A percentile compares a stretch with the other conserved stretches of the same genome.
Evolutionary conservation across 2,888 invertebrate genomes (phyloP).

Genomic region (Seladonia tumulorum): DNA sequence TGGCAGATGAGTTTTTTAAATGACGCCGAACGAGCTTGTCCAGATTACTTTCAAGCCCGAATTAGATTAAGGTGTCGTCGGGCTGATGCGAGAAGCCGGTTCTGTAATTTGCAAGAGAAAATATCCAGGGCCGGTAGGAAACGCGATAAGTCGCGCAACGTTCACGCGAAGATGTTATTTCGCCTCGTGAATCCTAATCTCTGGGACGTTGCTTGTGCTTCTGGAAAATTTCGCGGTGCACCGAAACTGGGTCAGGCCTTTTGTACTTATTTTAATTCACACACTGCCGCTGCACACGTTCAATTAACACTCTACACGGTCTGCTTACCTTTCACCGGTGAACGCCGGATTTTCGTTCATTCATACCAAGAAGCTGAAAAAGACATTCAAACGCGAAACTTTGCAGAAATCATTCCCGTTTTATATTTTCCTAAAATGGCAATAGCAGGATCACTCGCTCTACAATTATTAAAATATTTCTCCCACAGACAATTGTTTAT

Average conservation of each 20-base stretch:
- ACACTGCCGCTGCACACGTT: not conserved
- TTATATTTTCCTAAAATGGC: not conserved
- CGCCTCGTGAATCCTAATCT: constrained; percentile 13
- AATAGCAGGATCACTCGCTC: not conserved
- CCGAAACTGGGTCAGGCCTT: not conserved
- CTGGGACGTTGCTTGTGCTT: not conserved
- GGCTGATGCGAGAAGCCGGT: constrained; percentile 27
- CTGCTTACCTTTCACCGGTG: not conserved
- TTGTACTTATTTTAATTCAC: not conserved
- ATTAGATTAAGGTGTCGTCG: constrained; percentile 61
- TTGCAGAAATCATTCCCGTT: not conserved
- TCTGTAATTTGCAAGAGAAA: constrained; percentile 49
- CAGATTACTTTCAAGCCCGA: constrained; percentile 57
- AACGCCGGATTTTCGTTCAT: not conserved
- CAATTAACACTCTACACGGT: not conserved
- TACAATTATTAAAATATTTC: not conserved
- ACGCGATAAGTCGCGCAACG: constrained; percentile 10
- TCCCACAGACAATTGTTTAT: not conserved
- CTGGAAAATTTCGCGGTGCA: not conserved
- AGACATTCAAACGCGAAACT: too few relatives aligned
- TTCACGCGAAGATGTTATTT: constrained; percentile 21
- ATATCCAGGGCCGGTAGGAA: not conserved
- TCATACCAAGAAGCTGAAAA: not conserved
- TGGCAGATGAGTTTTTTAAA: constrained; percentile 57
- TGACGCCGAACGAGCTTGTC: constrained; percentile 42